Evolutionary conservation across 1,140 invertebrate species (phyloP), one percentile per base, ranked within the genome.

Genomic region (Penaeus indicus): DNA sequence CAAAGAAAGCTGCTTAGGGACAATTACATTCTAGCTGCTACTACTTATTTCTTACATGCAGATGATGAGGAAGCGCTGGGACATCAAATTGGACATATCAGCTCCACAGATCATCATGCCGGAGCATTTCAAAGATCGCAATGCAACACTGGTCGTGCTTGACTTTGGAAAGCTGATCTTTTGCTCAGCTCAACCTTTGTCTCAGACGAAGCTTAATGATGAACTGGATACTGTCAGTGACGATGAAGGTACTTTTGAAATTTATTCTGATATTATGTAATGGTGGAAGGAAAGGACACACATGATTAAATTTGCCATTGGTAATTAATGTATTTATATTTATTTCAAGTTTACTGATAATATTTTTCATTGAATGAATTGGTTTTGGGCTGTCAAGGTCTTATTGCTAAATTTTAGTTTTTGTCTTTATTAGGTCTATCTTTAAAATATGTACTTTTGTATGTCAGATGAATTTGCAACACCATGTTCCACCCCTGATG

Each of bases 11-110:
- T 42, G 38, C 7, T 7, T 42, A 42, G 38, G 5, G 38, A 7
- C 4, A 4, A 54, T 54, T 54, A 2, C 32, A 32, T 16, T 16
- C 54, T 54, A 11, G 10, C 11, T 54, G 16, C 16, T 54, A 13
- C 54, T 54, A 60, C n/a, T 64, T 19, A 84, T 81, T 1, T 85
- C 38, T 21, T 78, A 79, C n/a, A 27, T 60, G 42, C 67, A 86
- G 42, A 77, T 84, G 62, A 88, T 60, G 67, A 88, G 96, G 63
- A 96, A 96, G 77, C 95, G 95, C 22, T 98, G 97, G 97, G 96
- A 97, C 91, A 93, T 98, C 79, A 95, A 97, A 91, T 94, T 99
- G 83, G 97, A 98, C 92, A 97, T 99, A 82, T 97, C 96, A 32
- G 97, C 98, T 7, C 98, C 98, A 11, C 97, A 98, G 92, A 97